Base-by-base conservation (phyloP, 1,140 invertebrate species). In the Euglossa dilemma region DNA sequence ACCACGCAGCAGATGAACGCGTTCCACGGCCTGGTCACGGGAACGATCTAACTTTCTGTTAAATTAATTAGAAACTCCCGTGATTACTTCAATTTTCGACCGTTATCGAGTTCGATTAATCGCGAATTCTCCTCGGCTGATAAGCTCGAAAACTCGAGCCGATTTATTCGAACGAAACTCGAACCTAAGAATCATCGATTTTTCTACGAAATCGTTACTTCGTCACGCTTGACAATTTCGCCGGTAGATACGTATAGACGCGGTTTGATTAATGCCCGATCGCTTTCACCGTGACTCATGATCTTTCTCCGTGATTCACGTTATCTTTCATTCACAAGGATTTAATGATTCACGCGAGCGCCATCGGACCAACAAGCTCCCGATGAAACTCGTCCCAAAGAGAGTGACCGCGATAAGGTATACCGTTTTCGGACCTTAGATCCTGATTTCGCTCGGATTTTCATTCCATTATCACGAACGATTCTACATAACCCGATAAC, bases 271-370 rank as follows among this genome's bases (percentile, higher is more conserved):
- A 43, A 76, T 54, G 50, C 3, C 52, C 47, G 50, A 66, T 77
- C 61, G 74, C 74, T 66, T 64, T 66, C 61, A 54, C 20, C 47
- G 61, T 77, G 74, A 77, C 61, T 50, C 74, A 66, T 43, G 20
- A 66, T 45, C 45, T 66, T 66, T 66, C 74, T 66, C 47, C 47
- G 20, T 59, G 71, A 59, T 73, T 73, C 71, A 25, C 36, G 28
- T 67, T 56, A 77, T 77, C 50, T 67, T 23, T 45, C 63, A 25
- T 66, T 66, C 45, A 73, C 4, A 45, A 59, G 36, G 54, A 57
- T 45, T 76, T 43, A 52, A 67, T 56, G 75, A 77, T 67, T 67
- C 63, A 56, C 14, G 23, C 36, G 25, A 0, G 16, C 20, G 43
- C 28, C 52, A 25, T 47, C 7, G 20, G 36, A 75, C 23, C 23